Conservation (phyloP, 2,888 invertebrate genomes). For the Meteorus cinctellus region DNA sequence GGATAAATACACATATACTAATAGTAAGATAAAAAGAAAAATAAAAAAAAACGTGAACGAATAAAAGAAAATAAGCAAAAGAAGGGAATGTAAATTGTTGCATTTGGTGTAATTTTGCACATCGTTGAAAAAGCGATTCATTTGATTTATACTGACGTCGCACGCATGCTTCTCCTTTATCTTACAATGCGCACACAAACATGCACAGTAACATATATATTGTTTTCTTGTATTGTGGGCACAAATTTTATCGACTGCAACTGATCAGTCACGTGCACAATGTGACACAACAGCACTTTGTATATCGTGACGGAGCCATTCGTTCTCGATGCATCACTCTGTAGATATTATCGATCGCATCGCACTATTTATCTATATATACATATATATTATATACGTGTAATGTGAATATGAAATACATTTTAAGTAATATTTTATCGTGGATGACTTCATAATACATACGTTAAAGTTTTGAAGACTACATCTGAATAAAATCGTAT, state of each 20-base stretch:
- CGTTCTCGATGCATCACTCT: not conserved
- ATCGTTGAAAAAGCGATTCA: slow-evolving; percentile 44
- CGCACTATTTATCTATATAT: not conserved
- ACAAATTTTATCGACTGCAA: slow-evolving; percentile 54
- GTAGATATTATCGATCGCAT: not conserved
- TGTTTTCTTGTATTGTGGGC: not conserved
- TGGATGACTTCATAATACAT: not conserved
- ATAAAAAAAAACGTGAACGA: not conserved
- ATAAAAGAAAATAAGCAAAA: not conserved
- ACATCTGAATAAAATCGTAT: slow-evolving; percentile 1
- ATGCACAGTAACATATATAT: not conserved
- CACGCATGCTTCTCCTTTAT: slow-evolving; percentile 60
- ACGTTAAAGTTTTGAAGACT: not conserved
- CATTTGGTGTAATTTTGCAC: slow-evolving; percentile 37
- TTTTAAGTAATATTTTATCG: not conserved
- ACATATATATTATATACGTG: not conserved
- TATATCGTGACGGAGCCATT: not conserved
- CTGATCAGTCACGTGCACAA: slow-evolving; percentile 55
- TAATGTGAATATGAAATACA: not conserved
- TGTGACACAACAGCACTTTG: not conserved
- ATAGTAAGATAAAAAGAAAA: not conserved
- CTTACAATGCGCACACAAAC: slow-evolving; percentile 17
- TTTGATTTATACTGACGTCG: slow-evolving; percentile 60
- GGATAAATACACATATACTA: slow-evolving; percentile 29
- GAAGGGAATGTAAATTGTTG: not conserved